phyloP scores from a whole-genome alignment of 2,888 invertebrate species.

The Chalcis sispes region DNA sequence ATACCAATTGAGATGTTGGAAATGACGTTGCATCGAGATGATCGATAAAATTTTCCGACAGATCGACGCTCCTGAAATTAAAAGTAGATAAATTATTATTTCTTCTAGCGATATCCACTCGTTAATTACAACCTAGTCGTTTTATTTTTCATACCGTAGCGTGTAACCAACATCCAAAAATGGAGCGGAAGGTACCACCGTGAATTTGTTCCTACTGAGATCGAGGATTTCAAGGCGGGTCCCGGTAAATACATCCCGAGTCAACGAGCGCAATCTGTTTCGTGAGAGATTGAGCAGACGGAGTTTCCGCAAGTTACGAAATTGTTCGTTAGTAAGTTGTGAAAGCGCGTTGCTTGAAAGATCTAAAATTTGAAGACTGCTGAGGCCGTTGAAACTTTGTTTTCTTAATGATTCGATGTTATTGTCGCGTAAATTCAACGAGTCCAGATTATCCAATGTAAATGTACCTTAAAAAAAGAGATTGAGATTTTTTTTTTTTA shows the following conservation, averaged over 20 bases:
- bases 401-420: slow-evolving; percentile 84
- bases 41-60: slow-evolving; percentile 88
- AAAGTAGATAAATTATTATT: not conserved
- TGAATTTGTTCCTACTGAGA: slow-evolving; percentile 86
- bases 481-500: too few species aligned
- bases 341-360: slow-evolving; percentile 86
- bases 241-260: slow-evolving; percentile 87
- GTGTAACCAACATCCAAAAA: slow-evolving; percentile 88
- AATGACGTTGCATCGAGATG: slow-evolving; percentile 93
- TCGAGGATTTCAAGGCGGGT: slow-evolving; percentile 89
- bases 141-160: slow-evolving; percentile 78
- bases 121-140: not conserved
- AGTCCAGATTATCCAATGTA: slow-evolving; percentile 80
- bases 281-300: slow-evolving; percentile 85
- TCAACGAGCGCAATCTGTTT: slow-evolving; percentile 85
- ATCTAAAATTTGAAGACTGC: slow-evolving; percentile 87
- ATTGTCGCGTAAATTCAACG: slow-evolving; percentile 85
- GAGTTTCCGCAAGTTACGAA: slow-evolving; percentile 85
- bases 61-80: slow-evolving; percentile 75
- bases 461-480: slow-evolving; percentile 81
- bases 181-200: slow-evolving; percentile 87
- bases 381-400: slow-evolving; percentile 86
- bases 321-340: slow-evolving; percentile 88
- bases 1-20: slow-evolving; percentile 87
- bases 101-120: not conserved